phyloP scores from a whole-genome alignment of 1,140 invertebrate genomes.

The Sminthurides bifidus region DNA sequence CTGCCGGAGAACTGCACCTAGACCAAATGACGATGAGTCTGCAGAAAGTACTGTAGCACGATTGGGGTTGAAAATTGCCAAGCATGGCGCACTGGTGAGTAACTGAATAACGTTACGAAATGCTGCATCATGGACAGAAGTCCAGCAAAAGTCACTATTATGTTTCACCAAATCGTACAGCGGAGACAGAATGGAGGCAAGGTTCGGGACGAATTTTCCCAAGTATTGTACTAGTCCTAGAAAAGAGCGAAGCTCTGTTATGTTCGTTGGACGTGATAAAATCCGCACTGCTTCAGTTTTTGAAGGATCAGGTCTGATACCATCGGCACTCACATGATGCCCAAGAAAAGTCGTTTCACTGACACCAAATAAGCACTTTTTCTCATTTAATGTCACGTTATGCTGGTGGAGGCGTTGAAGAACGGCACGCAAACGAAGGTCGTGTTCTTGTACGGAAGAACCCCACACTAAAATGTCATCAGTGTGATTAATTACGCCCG shows the following conservation, averaged over 20 bases:
- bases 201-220: background rate
- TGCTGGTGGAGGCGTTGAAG: constrained; percentile 15
- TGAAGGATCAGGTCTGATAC: constrained; percentile 35
- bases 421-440: constrained; percentile 20
- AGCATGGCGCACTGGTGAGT: constrained; percentile 3
- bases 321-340: constrained; percentile 35
- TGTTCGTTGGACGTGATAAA: constrained; percentile 25
- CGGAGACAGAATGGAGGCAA: background rate
- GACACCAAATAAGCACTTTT: constrained; percentile 33
- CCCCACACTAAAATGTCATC: constrained; percentile 45
- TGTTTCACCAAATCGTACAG: background rate
- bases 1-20: constrained; percentile 33
- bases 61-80: constrained; percentile 5
- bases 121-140: background rate
- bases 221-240: constrained; percentile 2
- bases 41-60: constrained; percentile 4
- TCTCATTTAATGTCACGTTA: constrained; percentile 20
- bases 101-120: background rate
- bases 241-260: constrained; percentile 9
- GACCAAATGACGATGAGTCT: constrained; percentile 31
- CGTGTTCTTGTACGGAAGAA: constrained; percentile 32
- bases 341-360: constrained; percentile 36
- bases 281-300: constrained; percentile 35
- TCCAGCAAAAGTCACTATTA: background rate
- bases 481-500: constrained; percentile 36